Evolutionary conservation across 53 echinoderm and acorn worm genomes (phyloP), one percentile per base, ranked within the genome.

Genomic region (Luidia sarsii): DNA sequence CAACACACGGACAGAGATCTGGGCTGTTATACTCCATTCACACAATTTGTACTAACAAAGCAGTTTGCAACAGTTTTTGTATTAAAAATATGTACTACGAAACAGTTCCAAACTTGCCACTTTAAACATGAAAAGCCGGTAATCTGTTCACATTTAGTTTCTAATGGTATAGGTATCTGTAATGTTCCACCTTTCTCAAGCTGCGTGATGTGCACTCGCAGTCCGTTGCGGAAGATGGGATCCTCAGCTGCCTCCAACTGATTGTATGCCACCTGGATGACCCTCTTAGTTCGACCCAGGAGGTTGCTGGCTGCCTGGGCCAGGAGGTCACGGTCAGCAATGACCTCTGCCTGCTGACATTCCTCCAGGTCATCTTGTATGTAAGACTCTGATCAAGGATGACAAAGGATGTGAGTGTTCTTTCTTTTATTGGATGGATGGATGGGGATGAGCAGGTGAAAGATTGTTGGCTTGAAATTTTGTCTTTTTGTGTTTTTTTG

Each of bases 161-260:
- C n/a, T n/a, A n/a, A n/a, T n/a, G n/a, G n/a, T n/a, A n/a, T n/a
- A n/a, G n/a, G n/a, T n/a, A n/a, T n/a, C n/a, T n/a, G n/a, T n/a
- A n/a, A n/a, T n/a, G n/a, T n/a, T n/a, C n/a, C n/a, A 95, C 95
- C 95, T 80, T 95, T 87, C 71, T 96, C 79, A 21, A 90, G 33
- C 41, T 93, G 90, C 61, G 65, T 72, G 25, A 93, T 83, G 50
- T 83, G 86, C 48, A 92, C 88, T 50, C 88, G 87, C 28, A 95
- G 72, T 36, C 96, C 96, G 48, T 95, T 95, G 62, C 92, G 82
- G 70, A 88, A 95, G 43, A 95, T 77, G 1, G 96, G 90, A 67
- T 95, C 92, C 29, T 85, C 71, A 57, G 74, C 74, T 14, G 59
- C 49, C 29, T 96, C 90, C 65, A 85, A 85, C 49, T 90, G 88